phyloP scores from a whole-genome alignment of 2,113 vertebrate genomes.

The Scalopus aquaticus region DNA sequence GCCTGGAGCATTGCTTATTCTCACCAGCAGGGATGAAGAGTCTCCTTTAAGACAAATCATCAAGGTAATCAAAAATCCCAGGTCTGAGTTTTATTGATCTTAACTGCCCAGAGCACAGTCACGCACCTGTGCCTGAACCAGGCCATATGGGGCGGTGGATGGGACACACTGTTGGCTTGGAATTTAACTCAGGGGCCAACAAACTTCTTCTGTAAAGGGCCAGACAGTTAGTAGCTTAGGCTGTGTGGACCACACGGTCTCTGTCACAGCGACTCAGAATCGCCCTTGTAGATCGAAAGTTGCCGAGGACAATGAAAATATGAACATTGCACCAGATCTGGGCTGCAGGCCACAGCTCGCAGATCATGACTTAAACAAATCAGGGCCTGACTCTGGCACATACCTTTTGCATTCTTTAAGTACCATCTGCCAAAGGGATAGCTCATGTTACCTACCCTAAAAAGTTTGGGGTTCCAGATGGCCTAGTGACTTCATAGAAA shows the following conservation, averaged over 20 bases:
- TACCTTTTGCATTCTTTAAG: background rate
- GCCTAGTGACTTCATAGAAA: background rate
- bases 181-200: background rate
- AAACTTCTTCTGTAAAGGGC: background rate
- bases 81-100: background rate
- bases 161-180: background rate
- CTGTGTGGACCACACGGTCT: background rate
- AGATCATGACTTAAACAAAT: background rate
- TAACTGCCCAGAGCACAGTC: background rate
- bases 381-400: background rate
- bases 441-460: background rate
- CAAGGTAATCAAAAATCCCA: background rate
- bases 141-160: background rate
- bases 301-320: background rate
- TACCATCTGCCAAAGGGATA: no score
- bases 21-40: background rate
- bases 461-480: background rate
- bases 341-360: background rate
- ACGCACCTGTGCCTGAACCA: background rate
- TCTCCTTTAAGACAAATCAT: background rate
- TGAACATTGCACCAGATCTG: rapidly evolving
- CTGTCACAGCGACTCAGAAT: rapidly evolving
- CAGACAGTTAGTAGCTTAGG: background rate
- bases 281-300: background rate
- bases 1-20: background rate